Evolutionary conservation across 2,113 vertebrate genomes (phyloP).

Genomic region (Bagarius yarrelli): DNA sequence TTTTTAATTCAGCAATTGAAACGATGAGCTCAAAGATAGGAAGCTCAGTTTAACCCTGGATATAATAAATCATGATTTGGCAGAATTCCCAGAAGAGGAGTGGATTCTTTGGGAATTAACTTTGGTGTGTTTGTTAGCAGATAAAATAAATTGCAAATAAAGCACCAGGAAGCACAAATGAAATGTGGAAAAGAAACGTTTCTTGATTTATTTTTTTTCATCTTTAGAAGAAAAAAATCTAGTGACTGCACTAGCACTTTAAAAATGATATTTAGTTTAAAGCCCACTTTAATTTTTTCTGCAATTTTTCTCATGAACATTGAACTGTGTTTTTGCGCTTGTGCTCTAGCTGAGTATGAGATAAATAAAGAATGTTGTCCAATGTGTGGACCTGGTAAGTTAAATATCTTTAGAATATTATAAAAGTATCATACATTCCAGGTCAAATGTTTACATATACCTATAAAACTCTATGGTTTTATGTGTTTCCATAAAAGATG

Average conservation of each 20-base stretch:
- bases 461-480: too few species aligned
- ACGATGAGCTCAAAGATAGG: background rate
- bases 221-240: background rate
- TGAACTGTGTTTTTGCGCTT: slow-evolving; percentile 13
- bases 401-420: background rate
- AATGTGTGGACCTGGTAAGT: slow-evolving; percentile 39
- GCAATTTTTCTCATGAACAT: background rate
- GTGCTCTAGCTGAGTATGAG: slow-evolving; percentile 40
- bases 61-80: background rate
- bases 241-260: background rate
- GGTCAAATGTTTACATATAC: background rate
- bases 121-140: background rate
- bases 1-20: background rate
- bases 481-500: background rate
- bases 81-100: background rate
- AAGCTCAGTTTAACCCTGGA: background rate
- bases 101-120: background rate
- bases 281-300: background rate
- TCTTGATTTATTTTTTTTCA: background rate
- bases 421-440: background rate
- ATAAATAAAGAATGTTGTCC: slow-evolving; percentile 37
- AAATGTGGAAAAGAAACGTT: slow-evolving; percentile 15
- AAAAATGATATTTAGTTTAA: background rate
- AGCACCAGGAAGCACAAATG: background rate
- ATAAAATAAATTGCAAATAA: background rate